Conservation (phyloP, 1,140 invertebrate genomes). For the Hylyphantes graminicola region DNA sequence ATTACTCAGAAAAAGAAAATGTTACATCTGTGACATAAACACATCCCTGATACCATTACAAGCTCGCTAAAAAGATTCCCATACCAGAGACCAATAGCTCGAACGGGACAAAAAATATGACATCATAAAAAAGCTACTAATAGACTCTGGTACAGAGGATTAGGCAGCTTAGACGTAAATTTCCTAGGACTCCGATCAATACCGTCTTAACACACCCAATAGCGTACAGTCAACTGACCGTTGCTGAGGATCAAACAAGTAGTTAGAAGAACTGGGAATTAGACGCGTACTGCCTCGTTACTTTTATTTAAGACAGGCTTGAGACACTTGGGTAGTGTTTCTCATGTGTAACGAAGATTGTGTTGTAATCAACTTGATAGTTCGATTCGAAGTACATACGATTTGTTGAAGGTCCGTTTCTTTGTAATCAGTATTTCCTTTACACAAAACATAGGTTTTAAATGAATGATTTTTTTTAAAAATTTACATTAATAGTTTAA, state of each 20-base stretch:
- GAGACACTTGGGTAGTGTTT: neutral
- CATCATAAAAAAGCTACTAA: slow-evolving; percentile 48
- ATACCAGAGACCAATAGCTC: slow-evolving; percentile 45
- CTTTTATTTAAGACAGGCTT: neutral
- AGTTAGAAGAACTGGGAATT: slow-evolving; percentile 21
- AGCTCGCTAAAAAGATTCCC: slow-evolving; percentile 35
- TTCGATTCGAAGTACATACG: no score
- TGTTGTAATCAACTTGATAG: no score
- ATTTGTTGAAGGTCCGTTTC: no score
- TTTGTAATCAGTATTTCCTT: no score
- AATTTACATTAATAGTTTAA: no score
- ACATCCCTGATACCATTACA: slow-evolving; percentile 39
- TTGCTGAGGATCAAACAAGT: slow-evolving; percentile 34
- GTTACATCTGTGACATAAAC: slow-evolving; percentile 23
- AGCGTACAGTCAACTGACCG: slow-evolving; percentile 29
- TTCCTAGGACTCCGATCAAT: slow-evolving; percentile 49
- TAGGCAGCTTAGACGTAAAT: slow-evolving; percentile 52
- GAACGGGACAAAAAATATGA: slow-evolving; percentile 39
- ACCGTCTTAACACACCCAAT: slow-evolving; percentile 24
- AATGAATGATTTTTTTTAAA: no score
- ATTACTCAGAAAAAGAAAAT: no score
- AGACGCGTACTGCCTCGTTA: neutral
- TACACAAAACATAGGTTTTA: no score
- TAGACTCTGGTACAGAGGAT: slow-evolving; percentile 51
- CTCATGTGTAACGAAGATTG: no score